Evolutionary conservation across 2,113 vertebrate genomes (phyloP), one percentile per base, ranked within the genome.

Genomic region (Gobio gobio): DNA sequence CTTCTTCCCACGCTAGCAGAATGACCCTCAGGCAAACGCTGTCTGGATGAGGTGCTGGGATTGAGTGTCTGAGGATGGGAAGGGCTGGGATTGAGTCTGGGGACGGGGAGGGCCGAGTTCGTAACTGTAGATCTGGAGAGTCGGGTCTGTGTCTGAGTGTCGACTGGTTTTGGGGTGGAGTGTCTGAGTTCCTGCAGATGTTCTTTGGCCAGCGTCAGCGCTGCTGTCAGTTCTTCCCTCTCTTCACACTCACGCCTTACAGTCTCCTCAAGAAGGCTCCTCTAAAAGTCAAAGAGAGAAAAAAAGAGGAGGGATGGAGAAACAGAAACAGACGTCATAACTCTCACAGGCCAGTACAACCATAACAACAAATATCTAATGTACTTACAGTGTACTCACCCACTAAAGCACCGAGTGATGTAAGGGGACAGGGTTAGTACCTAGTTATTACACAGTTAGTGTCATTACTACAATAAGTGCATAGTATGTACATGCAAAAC

Each of bases 201-300:
- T 76, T 96, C 95, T 56, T 93, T 93, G 86, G 95, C 94, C 66
- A 89, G 93, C 87, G 93, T 90, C 90, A 99, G 89, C 12, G 96
- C 96, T 36, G 95, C 94, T 0, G 96, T 97, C 87, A 99, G 96
- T 86, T 96, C 95, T 86, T 93, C 96, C 88, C 97, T 96, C 90
- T 98, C 97, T 92, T 96, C 95, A 83, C 97, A 98, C 92, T 98
- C 97, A 45, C 93, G 92, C 26, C 96, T 94, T 56, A 98, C 96
- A 0, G 96, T 98, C 78, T 98, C 96, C 92, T 97, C 95, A 84
- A 98, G 96, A 73, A 97, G 86, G 3, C 81, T 43, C 12, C 96
- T 97, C 97, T 98, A 92, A 4, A 68, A 89, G 93, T 82, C 82
- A 92, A 72, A 72, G 26, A 64, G 16, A 73, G 75, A 16, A 24